Conservation (phyloP, 1,140 invertebrate genomes). For the Drosophila repleta region DNA sequence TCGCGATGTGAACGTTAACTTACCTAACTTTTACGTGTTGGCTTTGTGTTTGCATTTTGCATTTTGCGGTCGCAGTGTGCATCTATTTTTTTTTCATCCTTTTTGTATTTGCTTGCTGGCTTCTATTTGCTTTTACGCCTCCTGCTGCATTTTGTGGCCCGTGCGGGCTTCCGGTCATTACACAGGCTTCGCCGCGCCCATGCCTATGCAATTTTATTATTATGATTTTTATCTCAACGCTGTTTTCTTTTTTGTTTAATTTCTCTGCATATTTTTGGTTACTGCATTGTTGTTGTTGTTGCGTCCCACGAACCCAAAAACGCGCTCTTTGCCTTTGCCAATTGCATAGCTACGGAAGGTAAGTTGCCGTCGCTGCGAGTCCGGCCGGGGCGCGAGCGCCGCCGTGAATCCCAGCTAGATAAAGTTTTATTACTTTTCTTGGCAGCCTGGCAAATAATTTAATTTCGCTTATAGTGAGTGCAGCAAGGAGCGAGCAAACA, state of each 20-base stretch:
- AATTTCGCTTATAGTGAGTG: conserved; percentile 67
- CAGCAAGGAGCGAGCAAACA: conserved; percentile 1
- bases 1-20: conserved; percentile 58
- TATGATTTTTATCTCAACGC: conserved; percentile 47
- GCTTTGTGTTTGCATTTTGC: conserved; percentile 40
- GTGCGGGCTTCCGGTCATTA: conserved; percentile 71
- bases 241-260: conserved; percentile 51
- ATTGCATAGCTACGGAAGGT: conserved; percentile 51
- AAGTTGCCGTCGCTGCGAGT: conserved; percentile 30
- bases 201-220: conserved; percentile 65
- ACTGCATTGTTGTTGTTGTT: conserved; percentile 42
- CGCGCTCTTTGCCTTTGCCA: conserved; percentile 27
- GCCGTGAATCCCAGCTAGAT: conserved; percentile 7
- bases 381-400: neutral
- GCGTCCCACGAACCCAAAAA: conserved; percentile 30
- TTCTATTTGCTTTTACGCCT: conserved; percentile 62
- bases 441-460: conserved; percentile 67
- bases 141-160: conserved; percentile 54
- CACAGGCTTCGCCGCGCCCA: conserved; percentile 52
- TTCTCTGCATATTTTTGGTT: conserved; percentile 68
- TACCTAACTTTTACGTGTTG: conserved; percentile 54
- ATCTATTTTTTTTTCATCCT: conserved; percentile 9
- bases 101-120: conserved; percentile 14
- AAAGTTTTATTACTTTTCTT: conserved; percentile 70
- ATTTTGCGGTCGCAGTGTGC: conserved; percentile 2